phyloP scores from a whole-genome alignment of 2,797 vertebrate species.

The Chloroceryle inda region DNA sequence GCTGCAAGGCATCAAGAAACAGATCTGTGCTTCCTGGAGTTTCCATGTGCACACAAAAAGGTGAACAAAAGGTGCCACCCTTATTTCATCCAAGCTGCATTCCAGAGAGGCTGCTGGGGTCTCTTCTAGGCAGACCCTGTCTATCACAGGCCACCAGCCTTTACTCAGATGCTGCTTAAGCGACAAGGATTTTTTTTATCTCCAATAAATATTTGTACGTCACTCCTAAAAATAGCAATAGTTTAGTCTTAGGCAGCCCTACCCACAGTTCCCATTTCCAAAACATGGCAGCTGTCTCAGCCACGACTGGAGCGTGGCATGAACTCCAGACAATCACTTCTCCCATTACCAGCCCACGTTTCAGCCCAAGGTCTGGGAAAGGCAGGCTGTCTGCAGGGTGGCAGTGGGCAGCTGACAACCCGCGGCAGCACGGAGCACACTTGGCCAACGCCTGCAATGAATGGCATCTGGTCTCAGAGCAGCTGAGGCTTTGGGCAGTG shows the following conservation, averaged over 20 bases:
- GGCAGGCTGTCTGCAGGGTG: not conserved
- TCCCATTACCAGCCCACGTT: not conserved
- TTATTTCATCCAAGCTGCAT: not conserved
- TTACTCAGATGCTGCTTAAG: not conserved
- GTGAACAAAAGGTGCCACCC: not conserved
- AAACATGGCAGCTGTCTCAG: not conserved
- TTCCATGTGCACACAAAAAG: not conserved
- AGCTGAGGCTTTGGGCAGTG: not conserved
- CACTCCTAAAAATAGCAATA: not conserved
- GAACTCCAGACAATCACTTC: not conserved
- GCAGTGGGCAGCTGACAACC: not conserved
- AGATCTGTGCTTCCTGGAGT: accelerated
- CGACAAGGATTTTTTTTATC: not conserved
- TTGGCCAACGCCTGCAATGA: not conserved
- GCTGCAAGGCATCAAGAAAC: not conserved
- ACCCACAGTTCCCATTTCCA: not conserved
- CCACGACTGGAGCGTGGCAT: not conserved
- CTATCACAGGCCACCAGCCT: not conserved
- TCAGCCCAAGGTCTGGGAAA: not conserved
- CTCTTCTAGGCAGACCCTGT: not conserved
- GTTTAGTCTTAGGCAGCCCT: not conserved
- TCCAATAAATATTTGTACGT: not conserved
- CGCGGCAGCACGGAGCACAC: not conserved
- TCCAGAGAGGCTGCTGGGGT: accelerated
- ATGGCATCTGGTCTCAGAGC: not conserved